These are phyloP conservation scores for Macrocentrus cingulum DNA, from an alignment of 1,140 invertebrate species.

Conservation along the genomic window DNA sequence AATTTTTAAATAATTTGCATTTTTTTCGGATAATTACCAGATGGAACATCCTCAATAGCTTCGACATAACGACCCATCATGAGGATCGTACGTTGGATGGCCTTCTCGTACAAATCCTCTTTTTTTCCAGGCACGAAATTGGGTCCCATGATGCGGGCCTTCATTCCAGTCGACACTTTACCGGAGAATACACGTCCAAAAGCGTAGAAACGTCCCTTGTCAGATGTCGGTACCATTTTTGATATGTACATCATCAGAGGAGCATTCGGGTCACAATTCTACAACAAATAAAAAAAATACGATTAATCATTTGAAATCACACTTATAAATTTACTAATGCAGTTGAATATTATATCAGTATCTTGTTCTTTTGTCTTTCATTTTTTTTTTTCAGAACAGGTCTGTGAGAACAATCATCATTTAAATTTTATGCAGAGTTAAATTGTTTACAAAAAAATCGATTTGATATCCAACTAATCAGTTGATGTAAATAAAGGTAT, in stretches of 20 bases:
- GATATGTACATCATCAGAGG: slow-evolving; percentile 99
- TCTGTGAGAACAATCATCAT: slow-evolving; percentile 57
- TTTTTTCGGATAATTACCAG: too few species aligned
- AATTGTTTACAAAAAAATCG: not conserved
- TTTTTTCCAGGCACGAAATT: slow-evolving; percentile 98
- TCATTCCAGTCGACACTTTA: slow-evolving; percentile 92
- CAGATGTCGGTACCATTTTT: slow-evolving; percentile 99
- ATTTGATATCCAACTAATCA: too few species aligned
- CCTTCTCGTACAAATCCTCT: slow-evolving; percentile 98
- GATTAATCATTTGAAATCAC: not conserved
- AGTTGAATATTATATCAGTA: slow-evolving; percentile 38
- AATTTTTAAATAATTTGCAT: too few species aligned
- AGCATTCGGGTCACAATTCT: slow-evolving; percentile 93
- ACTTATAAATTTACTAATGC: not conserved
- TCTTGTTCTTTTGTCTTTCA: slow-evolving; percentile 41
- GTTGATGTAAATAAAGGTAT: too few species aligned
- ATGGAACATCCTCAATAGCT: slow-evolving; percentile 99
- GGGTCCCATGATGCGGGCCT: slow-evolving; percentile 97
- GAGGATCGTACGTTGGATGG: slow-evolving; percentile 98
- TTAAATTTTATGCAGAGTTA: slow-evolving; percentile 19
- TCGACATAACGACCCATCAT: slow-evolving; percentile 99
- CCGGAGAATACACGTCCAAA: slow-evolving; percentile 99
- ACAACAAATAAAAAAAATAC: slow-evolving; percentile 41
- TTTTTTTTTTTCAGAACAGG: slow-evolving; percentile 54
- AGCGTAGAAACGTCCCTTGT: slow-evolving; percentile 99